Evolutionary conservation across 2,888 invertebrate species (phyloP), one percentile per base, ranked within the genome.

Genomic region (Onchidella celtica): DNA sequence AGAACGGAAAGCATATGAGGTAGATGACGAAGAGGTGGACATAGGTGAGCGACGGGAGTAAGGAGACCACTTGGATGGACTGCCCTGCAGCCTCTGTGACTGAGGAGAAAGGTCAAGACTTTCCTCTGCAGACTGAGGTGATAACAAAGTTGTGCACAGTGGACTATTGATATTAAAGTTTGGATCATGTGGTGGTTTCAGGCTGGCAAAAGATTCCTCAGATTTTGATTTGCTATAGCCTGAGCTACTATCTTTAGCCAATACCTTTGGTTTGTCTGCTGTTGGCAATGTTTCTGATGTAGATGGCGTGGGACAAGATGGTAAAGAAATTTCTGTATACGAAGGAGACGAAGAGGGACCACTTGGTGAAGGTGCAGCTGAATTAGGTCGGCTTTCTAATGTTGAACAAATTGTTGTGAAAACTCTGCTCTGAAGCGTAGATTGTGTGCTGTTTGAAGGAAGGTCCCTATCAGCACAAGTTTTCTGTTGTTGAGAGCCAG

Each of bases 81-180:
- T 21, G 32, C 21, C 47, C 47, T 70, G 47, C 11, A 11, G 4
- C 1, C 29, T 70, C 32, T 70, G 70, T 29, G 70, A 70, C 2
- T 21, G 21, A 29, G 70, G 70, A 21, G 70, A 70, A 24, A 2
- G 32, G 1, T 70, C 70, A 70, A 29, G 32, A 32, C 70, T 47
- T 55, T 55, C 70, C 32, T 0, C 47, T 24, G 55, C 11, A 0
- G 70, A 70, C 3, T 55, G 55, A 17, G 70, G 70, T 17, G 70
- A 70, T 55, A 70, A 17, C n/a, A 70, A 55, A 55, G 47, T 47
- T 55, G 70, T 55, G 21, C 24, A n/a, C 29, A 55, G 9, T 3
- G 70, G 70, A 70, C 70, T 70, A 32, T 55, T 40, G 14, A 55
- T 32, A 3, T 47, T 55, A 32, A 32, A 55, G 32, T 70, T 55